Evolutionary conservation across 35 echinoderm and acorn worm species (phyloP).

Genomic region (Hemicentrotus pulcherrimus): DNA sequence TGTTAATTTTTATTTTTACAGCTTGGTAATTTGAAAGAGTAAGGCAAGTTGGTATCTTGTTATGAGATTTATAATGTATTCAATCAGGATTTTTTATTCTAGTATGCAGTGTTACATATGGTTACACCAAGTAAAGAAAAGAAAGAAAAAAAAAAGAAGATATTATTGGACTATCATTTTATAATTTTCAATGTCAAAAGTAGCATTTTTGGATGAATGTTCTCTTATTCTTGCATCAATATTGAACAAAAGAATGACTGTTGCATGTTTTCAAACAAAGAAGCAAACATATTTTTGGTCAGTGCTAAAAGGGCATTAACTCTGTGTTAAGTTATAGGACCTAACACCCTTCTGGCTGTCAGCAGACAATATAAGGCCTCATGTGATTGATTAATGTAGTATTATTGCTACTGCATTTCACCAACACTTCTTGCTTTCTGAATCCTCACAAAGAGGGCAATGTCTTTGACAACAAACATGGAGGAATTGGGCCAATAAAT

Average conservation of each 20-base stretch:
- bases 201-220: not conserved
- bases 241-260: conserved; percentile 17
- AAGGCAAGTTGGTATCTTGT: too few relatives aligned
- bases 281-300: not conserved
- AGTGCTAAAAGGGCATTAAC: too few relatives aligned
- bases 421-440: not conserved
- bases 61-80: too few relatives aligned
- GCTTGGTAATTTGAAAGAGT: too few relatives aligned
- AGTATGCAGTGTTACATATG: not conserved
- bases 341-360: too few relatives aligned
- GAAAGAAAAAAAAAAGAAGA: not conserved
- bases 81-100: too few relatives aligned
- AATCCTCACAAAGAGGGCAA: not conserved
- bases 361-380: not conserved
- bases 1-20: too few relatives aligned
- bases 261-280: not conserved
- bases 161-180: not conserved
- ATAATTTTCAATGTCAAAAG: not conserved
- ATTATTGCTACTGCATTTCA: not conserved
- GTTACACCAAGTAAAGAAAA: not conserved
- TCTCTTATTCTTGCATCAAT: not conserved
- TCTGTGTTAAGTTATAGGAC: too few relatives aligned
- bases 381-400: not conserved
- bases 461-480: not conserved
- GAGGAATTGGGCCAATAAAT: conserved; percentile 1